Evolutionary conservation across 2,888 invertebrate species (phyloP).

Genomic region (Tromatobia lineatoria): DNA sequence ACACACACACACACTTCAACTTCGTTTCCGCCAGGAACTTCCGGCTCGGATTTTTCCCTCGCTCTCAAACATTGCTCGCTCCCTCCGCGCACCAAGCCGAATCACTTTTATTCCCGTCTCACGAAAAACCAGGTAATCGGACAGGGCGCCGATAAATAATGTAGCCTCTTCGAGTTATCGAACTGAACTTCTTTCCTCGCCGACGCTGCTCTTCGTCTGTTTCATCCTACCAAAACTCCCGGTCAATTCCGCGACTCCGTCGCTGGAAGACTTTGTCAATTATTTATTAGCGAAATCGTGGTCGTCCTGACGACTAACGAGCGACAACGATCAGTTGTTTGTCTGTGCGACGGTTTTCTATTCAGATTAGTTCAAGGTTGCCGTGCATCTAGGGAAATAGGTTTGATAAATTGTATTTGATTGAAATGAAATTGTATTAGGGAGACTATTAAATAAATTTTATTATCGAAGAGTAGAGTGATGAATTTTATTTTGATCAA

Average conservation of each 20-base stretch:
- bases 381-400: too few species aligned
- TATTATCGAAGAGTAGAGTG: too few species aligned
- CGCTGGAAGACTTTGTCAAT: background rate
- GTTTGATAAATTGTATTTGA: too few species aligned
- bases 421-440: too few species aligned
- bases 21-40: slow-evolving; percentile 39
- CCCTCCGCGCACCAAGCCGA: background rate
- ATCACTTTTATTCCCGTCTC: slow-evolving; percentile 49
- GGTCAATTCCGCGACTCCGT: background rate
- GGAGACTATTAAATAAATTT: too few species aligned
- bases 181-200: slow-evolving; percentile 4
- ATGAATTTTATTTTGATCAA: too few species aligned
- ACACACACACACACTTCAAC: slow-evolving; percentile 47
- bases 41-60: slow-evolving; percentile 35
- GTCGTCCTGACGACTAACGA: background rate
- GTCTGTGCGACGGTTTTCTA: background rate
- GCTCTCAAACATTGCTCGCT: background rate
- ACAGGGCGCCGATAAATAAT: slow-evolving; percentile 50
- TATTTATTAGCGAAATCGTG: background rate
- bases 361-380: background rate
- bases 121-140: slow-evolving; percentile 35
- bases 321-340: too few species aligned
- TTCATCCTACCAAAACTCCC: background rate
- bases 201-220: background rate
- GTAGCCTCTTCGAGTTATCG: slow-evolving; percentile 44